Evolutionary conservation across 2,113 vertebrate genomes (phyloP), one percentile per base, ranked within the genome.

Genomic region (Oncorhynchus masou): DNA sequence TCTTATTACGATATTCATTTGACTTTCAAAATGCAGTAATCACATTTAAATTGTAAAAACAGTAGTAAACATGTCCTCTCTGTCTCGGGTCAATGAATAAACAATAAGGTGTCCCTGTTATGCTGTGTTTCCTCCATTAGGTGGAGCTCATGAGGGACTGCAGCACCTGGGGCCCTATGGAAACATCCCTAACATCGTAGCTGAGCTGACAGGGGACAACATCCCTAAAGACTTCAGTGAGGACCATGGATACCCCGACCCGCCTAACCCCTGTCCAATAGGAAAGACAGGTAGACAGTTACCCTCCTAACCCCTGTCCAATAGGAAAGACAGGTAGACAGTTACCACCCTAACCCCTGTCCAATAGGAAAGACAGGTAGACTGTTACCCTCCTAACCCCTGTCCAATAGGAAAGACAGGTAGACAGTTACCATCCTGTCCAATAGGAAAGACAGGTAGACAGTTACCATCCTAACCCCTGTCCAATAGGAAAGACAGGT

Each of bases 111-210:
- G 60, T 71, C 29, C 11, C 51, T 13, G 24, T 29, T 2, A 16
- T 72, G 11, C 16, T 6, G 1, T 54, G 24, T 54, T 62, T 62
- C 2, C 22, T 67, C 89, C 92, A 86, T 81, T 84, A 99, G 97
- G 97, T 89, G 97, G 97, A 78, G 97, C 97, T 0, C 97, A 99
- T 3, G 98, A 99, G 81, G 98, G 97, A 60, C 93, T 99, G 68
- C 98, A 99, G 85, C 98, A 99, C 84, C 91, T 99, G 65, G 98
- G 98, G 74, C 98, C 98, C n/a, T 98, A 96, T 3, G 97, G 98
- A 25, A 98, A 99, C 85, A 99, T 99, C 79, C 97, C 97, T 51
- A 99, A 99, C 84, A 98, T 99, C 0, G 96, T 99, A 83, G 97
- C 98, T 34, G 98, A 98, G 86, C 87, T 99, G 91, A 97, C 97